phyloP scores from a whole-genome alignment of 2,113 vertebrate species.

The Halcyon malimbica region DNA sequence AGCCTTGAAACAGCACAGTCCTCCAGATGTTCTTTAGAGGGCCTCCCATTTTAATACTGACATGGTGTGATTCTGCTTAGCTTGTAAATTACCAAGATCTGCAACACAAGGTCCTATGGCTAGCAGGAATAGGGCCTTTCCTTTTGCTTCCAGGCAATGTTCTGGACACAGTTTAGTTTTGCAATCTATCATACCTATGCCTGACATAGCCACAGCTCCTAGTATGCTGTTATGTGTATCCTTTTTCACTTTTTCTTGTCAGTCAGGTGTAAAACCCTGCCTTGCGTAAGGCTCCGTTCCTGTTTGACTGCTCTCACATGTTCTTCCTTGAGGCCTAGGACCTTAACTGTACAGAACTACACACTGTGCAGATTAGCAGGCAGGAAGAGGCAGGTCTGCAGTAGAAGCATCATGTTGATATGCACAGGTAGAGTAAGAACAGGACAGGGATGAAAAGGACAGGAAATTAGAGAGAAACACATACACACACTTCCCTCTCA shows the following conservation, averaged over 20 bases:
- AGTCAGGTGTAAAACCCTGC: constrained; percentile 18
- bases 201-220: constrained; percentile 35
- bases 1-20: constrained; percentile 56
- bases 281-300: constrained; percentile 9
- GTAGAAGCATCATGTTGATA: constrained; percentile 45
- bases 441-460: constrained; percentile 59
- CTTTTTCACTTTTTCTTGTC: neutral
- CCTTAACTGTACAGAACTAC: constrained; percentile 43
- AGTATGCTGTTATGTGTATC: neutral
- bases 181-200: neutral
- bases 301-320: constrained; percentile 30
- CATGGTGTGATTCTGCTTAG: constrained; percentile 9
- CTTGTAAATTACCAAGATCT: neutral
- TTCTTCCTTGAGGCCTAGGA: constrained; percentile 36
- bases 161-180: neutral
- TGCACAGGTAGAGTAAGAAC: constrained; percentile 48
- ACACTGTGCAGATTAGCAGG: constrained; percentile 35
- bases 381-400: constrained; percentile 52
- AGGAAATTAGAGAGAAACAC: constrained; percentile 43
- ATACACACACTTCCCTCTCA: constrained; percentile 41
- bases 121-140: neutral
- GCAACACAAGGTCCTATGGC: neutral
- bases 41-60: constrained; percentile 62
- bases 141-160: neutral
- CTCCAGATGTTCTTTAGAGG: constrained; percentile 31